Evolutionary conservation across 2,113 vertebrate species (phyloP), one percentile per base, ranked within the genome.

Genomic region (Epinephelus moara): DNA sequence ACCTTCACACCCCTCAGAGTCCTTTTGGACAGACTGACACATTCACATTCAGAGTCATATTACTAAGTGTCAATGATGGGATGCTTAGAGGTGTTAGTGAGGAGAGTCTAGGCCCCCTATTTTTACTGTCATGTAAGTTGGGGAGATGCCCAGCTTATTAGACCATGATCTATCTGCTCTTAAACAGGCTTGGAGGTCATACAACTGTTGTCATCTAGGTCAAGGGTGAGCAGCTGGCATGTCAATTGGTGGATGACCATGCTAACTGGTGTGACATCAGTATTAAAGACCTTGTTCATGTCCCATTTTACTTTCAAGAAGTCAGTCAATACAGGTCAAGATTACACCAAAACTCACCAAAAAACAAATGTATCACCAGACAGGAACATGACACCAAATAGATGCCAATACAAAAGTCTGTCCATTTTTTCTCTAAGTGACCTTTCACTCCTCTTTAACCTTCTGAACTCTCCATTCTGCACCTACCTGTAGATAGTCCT

Each of bases 1-100:
- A 94, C 71, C 89, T 93, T 94, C 91, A 94, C 92, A 91, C 91
- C 76, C 85, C 81, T 81, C 76, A 45, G 74, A 88, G 81, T 86
- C 89, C 85, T 92, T 82, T 75, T 75, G 81, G 81, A 57, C 66
- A 81, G 81, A 83, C 80, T 89, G 85, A 88, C 77, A 93, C 88
- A 81, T 92, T 88, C 85, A 88, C 52, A 84, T 91, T 87, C 85
- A 91, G 93, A 91, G 84, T 95, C 93, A 82, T 91, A 91, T 95
- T 95, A 93, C 91, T 75, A 90, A 92, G 92, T 89, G 93, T 91
- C 90, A 92, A 87, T 93, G 86, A 93, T 92, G 85, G 76, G 86
- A 90, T 89, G 88, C 93, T 93, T 91, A 90, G 78, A 88, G 85
- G 88, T 87, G 88, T 89, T 93, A 92, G 89, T 61, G 69, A 76